Conservation (phyloP, 2,888 invertebrate species). For the Dioctria linearis region DNA sequence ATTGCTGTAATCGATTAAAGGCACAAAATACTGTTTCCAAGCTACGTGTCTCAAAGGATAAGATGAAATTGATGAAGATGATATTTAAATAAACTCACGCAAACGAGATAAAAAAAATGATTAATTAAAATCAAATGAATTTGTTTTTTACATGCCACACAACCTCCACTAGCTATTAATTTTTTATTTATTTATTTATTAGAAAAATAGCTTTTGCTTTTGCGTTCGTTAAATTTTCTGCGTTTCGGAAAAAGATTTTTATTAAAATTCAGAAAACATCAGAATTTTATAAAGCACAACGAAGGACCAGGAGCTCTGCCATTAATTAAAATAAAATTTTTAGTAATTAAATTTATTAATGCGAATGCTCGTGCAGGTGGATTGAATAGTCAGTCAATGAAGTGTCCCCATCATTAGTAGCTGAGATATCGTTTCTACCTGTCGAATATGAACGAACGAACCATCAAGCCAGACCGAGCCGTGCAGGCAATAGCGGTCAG, state of each 20-base stretch:
- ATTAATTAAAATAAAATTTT: conserved; percentile 54
- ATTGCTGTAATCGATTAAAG: too few species aligned
- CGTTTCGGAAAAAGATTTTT: conserved; percentile 17
- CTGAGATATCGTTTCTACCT: conserved; percentile 23
- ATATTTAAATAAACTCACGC: too few species aligned
- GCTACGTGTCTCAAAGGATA: too few species aligned
- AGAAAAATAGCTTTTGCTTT: conserved; percentile 13
- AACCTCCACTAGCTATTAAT: too few species aligned
- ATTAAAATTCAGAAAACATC: conserved; percentile 27
- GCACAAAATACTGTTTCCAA: too few species aligned
- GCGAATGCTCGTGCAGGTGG: conserved; percentile 43
- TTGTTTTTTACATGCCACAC: too few species aligned
- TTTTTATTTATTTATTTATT: conserved; percentile 13
- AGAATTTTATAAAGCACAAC: conserved; percentile 28
- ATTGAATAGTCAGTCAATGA: conserved; percentile 6
- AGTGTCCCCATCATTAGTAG: conserved; percentile 38
- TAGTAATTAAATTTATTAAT: conserved; percentile 53
- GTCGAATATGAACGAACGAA: background rate
- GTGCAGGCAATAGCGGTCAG: background rate
- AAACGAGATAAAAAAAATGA: too few species aligned
- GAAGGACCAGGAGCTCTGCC: conserved; percentile 12
- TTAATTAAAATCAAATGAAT: too few species aligned
- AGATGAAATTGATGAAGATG: too few species aligned
- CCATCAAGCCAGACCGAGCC: background rate
- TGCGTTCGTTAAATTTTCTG: conserved; percentile 29